A percentile compares a stretch with the other conserved stretches of the same genome.
Evolutionary conservation across 2,888 invertebrate genomes (phyloP).

Genomic region (Spilosoma lubricipeda): DNA sequence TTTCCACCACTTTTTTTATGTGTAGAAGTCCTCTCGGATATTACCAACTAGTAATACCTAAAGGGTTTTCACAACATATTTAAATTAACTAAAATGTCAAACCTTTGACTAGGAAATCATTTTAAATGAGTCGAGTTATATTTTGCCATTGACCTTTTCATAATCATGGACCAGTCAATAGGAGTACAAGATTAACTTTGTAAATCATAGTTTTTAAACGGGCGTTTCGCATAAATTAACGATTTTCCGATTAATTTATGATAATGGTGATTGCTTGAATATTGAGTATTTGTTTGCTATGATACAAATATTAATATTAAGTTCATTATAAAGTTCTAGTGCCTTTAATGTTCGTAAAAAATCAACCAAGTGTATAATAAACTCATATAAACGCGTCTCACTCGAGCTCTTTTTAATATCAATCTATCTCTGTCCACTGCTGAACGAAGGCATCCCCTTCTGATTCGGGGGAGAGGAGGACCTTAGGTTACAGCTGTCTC

Average conservation of each 20-base stretch:
- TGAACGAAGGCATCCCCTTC: too few species aligned
- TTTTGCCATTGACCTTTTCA: conserved; percentile 43
- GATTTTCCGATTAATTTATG: neutral
- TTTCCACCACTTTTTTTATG: neutral
- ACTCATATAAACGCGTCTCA: too few species aligned
- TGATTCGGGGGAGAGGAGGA: too few species aligned
- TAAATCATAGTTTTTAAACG: neutral
- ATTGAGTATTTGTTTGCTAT: neutral
- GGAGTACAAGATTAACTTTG: conserved; percentile 10
- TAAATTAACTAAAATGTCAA: neutral
- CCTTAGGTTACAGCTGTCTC: too few species aligned
- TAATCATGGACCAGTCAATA: conserved; percentile 45
- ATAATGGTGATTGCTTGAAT: conserved; percentile 1
- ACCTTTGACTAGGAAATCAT: neutral
- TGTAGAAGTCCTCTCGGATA: too few species aligned
- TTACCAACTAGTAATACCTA: neutral
- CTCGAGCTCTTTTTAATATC: too few species aligned
- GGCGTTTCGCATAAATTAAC: conserved; percentile 5
- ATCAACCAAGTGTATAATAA: too few species aligned
- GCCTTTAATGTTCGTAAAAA: neutral
- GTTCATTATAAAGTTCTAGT: neutral
- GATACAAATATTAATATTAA: neutral
- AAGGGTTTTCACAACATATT: neutral
- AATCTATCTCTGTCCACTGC: too few species aligned
- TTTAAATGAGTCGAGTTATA: neutral